Evolutionary conservation across 2,888 invertebrate species (phyloP), one percentile per base, ranked within the genome.

Genomic region (Agrilus mali): DNA sequence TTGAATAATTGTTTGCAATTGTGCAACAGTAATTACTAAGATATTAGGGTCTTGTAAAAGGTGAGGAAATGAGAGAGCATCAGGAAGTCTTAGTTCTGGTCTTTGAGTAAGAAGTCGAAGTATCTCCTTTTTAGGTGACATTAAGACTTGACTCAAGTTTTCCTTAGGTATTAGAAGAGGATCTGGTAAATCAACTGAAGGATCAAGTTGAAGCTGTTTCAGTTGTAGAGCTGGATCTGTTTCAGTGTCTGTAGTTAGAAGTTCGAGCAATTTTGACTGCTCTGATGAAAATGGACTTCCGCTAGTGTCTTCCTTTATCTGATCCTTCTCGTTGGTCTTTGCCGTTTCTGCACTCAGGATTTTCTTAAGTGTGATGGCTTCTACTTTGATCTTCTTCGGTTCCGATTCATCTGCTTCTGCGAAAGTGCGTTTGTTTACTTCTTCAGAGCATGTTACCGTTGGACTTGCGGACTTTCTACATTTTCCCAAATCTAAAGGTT

Each of bases 151-250:
- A 41, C 80, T 78, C 38, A 88, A 65, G 55, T 77, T 76, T 56
- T 84, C 80, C 65, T 84, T 82, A 40, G 88, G 88, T 48, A 88
- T 80, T 47, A 88, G 64, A 55, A 88, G 71, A 8, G 87, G 87
- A 70, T 88, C 86, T 35, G 87, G 87, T 58, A 88, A 77, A 60
- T 80, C 76, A 57, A 82, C 75, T 50, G 77, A 77, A 7, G 77
- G 71, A 55, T 78, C 80, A 38, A 72, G 70, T 47, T 82, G 72
- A 17, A 88, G 68, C 57, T 78, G 72, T 51, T 80, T 77, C 7
- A 87, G 67, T 58, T 88, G 87, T 45, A 77, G 77, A 6, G 85
- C 59, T 0, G 87, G 81, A 58, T 74, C 74, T n/a, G 70, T 70
- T 54, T 75, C 75, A 32, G 72, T 69, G 14, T 60, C 61, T 35